Evolutionary conservation across 2,797 vertebrate genomes (phyloP), one percentile per base, ranked within the genome.

Genomic region (Sternarchorhynchus goeldii): DNA sequence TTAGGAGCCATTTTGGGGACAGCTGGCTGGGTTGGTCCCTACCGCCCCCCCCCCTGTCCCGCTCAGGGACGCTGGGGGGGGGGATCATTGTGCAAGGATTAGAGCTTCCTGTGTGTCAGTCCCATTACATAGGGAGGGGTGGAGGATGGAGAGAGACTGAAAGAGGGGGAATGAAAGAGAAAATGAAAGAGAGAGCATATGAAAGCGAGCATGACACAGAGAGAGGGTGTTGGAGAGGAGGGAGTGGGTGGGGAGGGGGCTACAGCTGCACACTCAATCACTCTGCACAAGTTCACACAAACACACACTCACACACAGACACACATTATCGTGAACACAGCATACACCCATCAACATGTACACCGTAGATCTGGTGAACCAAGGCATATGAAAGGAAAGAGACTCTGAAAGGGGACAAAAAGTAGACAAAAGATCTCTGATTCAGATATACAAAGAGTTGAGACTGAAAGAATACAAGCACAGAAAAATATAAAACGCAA

Each of bases 61-160:
- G 87, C 86, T 88, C 89, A 88, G 90, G 91, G 91, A 92, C 89
- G 91, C 89, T 90, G 86, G 88, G 88, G 88, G 88, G 67, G 74
- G 90, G 90, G 90, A 84, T 87, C 85, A 91, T 94, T 93, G 93
- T 93, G 90, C 88, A 77, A 86, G 92, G 93, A 93, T 93, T 94
- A 94, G 90, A 90, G 92, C 92, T 93, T 92, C 92, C 93, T 93
- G 91, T 93, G 92, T 94, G 92, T 92, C 91, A 91, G 90, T 90
- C 91, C 75, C 88, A 90, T 93, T 93, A 91, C 91, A 93, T 82
- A 80, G 76, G 72, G 88, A 76, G 82, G 72, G 25, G 86, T 71
- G 78, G 81, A 71, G 16, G 81, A 55, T 18, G 81, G 75, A 1
- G 82, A 78, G 75, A 85, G 86, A 53, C 90, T 89, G 41, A 88